Evolutionary conservation across 2,888 invertebrate genomes (phyloP).

Genomic region (Volucella inflata): DNA sequence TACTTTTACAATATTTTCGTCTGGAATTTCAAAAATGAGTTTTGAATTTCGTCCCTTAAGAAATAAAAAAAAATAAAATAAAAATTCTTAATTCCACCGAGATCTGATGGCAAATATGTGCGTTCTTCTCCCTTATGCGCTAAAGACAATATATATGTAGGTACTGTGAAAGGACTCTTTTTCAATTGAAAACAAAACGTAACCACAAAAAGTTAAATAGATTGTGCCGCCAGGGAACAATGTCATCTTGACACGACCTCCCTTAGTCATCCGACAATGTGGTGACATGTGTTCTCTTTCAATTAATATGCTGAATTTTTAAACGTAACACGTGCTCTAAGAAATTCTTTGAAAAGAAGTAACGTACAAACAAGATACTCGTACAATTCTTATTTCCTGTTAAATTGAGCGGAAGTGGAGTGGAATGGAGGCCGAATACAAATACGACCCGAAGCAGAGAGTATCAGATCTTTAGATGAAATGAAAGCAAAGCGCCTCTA

Average conservation of each 20-base stretch:
- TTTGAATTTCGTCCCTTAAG: too few relatives aligned
- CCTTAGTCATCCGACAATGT: conserved; percentile 51
- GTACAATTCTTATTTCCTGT: conserved; percentile 34
- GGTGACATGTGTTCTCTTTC: conserved; percentile 49
- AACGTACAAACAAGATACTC: neutral
- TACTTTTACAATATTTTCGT: too few relatives aligned
- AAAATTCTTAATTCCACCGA: too few relatives aligned
- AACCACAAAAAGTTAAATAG: too few relatives aligned
- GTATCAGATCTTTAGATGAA: neutral
- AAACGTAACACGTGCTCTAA: conserved; percentile 7
- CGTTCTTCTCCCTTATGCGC: too few relatives aligned
- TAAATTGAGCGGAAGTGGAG: conserved; percentile 25
- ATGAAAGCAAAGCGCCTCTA: neutral
- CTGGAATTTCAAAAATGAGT: too few relatives aligned
- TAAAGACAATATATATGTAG: too few relatives aligned
- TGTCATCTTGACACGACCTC: conserved; percentile 23
- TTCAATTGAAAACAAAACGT: too few relatives aligned
- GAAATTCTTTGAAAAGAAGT: neutral
- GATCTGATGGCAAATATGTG: too few relatives aligned
- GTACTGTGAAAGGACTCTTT: too few relatives aligned
- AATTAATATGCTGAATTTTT: conserved; percentile 38
- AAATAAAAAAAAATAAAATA: too few relatives aligned
- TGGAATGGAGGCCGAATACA: too few relatives aligned
- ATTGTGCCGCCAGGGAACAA: neutral
- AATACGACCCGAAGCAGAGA: neutral